Conservation (phyloP, 2,888 invertebrate species). For the Heliconius cydno region DNA sequence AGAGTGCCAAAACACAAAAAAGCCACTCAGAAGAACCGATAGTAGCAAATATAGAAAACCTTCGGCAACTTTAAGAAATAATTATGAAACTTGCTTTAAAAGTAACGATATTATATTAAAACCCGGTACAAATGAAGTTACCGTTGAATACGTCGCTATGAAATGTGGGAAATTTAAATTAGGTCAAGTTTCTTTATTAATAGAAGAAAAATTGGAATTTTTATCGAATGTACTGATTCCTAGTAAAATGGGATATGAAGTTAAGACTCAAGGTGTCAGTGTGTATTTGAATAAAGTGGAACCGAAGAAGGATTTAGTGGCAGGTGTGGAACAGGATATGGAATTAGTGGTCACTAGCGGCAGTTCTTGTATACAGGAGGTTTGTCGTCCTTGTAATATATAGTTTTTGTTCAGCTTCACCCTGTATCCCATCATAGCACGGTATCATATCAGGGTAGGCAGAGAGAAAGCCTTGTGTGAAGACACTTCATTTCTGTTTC, state of each 20-base stretch:
- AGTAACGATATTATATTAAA: conserved; percentile 78
- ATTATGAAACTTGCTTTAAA: conserved; percentile 85
- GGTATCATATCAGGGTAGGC: too few species aligned
- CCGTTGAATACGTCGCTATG: conserved; percentile 84
- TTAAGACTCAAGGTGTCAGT: conserved; percentile 79
- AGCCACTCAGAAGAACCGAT: conserved; percentile 87
- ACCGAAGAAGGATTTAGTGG: conserved; percentile 88
- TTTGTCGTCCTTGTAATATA: conserved; percentile 56
- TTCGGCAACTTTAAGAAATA: conserved; percentile 85
- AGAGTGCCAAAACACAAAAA: conserved; percentile 86
- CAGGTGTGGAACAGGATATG: conserved; percentile 91
- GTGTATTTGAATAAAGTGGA: conserved; percentile 79
- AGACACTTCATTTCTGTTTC: too few species aligned
- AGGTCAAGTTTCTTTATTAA: conserved; percentile 86
- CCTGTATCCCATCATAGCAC: too few species aligned
- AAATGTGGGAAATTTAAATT: conserved; percentile 88
- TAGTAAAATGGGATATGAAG: conserved; percentile 81
- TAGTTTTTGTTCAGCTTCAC: neutral
- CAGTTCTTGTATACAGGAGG: conserved; percentile 88
- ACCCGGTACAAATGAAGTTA: conserved; percentile 87
- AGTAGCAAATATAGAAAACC: conserved; percentile 88
- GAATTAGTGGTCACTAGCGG: conserved; percentile 90
- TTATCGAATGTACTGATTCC: conserved; percentile 85
- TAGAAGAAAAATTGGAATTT: conserved; percentile 88
- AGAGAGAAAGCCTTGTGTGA: too few species aligned